Base-by-base conservation (phyloP, 92 coral and sea anemone species). In the Diadumene lineata region DNA sequence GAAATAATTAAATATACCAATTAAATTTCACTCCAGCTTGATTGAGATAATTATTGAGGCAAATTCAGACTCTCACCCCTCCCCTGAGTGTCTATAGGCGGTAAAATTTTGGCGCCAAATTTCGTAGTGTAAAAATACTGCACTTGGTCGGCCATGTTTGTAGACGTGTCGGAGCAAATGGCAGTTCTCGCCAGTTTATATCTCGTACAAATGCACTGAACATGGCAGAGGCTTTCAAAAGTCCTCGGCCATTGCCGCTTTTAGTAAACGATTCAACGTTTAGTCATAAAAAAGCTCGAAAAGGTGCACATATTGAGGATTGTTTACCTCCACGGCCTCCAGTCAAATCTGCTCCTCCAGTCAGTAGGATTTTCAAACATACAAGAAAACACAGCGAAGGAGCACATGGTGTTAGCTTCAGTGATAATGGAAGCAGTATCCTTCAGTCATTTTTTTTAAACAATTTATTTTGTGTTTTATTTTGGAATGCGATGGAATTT, bases 291-390 rank as follows among this genome's bases (percentile, higher is more conserved):
- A 92, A 93, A 43, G 66, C 93, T 64, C 92, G 74, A 87, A 76
- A 67, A 56, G 74, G 72, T 25, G 60, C 68, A 10, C 31, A 50
- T 43, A 87, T 81, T 30, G 97, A 82, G 43, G 97, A 92, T 72
- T 86, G 92, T 76, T 86, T 92, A 73, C 99, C 99, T 55, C 99
- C 99, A 0, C 70, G 94, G 73, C 97, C 99, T 31, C 99, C 99
- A 9, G 93, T 92, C 79, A 96, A 96, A 72, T 89, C 97, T 56
- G 99, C 97, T 46, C 99, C 99, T 66, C 99, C 99, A 10, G 89
- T 96, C 24, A 96, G 99, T 79, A 80, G 99, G 72, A 85, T 96
- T 57, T 96, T 96, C 84, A 96, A 96, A 73, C 93, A 87, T 68
- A 83, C 90, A 31, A 83, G 97, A 82, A 78, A 76, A 71, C 77